Evolutionary conservation across 1,140 invertebrate species (phyloP).

Genomic region (Ephestia elutella): DNA sequence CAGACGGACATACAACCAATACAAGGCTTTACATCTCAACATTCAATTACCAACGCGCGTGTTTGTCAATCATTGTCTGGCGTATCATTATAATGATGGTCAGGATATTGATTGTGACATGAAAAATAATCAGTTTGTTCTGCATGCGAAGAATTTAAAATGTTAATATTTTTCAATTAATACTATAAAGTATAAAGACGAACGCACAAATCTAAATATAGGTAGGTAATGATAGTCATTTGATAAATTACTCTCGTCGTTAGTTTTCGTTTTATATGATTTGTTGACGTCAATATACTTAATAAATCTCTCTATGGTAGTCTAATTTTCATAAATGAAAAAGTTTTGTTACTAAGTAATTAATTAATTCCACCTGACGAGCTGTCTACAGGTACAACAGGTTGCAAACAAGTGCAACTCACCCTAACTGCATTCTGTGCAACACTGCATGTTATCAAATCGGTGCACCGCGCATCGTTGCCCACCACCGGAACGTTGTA

Average conservation of each 20-base stretch:
- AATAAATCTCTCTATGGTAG: too few relatives aligned
- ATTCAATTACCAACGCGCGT: neutral
- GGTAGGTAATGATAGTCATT: too few relatives aligned
- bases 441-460: conserved; percentile 51
- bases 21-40: conserved; percentile 3
- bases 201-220: too few relatives aligned
- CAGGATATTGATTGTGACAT: too few relatives aligned
- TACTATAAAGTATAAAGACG: too few relatives aligned
- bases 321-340: too few relatives aligned
- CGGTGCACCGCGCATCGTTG: conserved; percentile 43
- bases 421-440: conserved; percentile 31
- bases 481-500: conserved; percentile 34
- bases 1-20: neutral
- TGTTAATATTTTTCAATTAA: too few relatives aligned
- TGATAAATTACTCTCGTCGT: neutral
- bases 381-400: conserved; percentile 23
- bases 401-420: conserved; percentile 34
- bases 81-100: neutral
- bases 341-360: neutral
- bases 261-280: neutral
- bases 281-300: neutral
- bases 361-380: neutral
- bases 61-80: neutral
- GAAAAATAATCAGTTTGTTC: too few relatives aligned
- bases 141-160: too few relatives aligned